Percentiles rank a stretch among this genome's conserved stretches.
Evolutionary conservation across 2,888 invertebrate species (phyloP).

Genomic region (Agrypnus murinus): DNA sequence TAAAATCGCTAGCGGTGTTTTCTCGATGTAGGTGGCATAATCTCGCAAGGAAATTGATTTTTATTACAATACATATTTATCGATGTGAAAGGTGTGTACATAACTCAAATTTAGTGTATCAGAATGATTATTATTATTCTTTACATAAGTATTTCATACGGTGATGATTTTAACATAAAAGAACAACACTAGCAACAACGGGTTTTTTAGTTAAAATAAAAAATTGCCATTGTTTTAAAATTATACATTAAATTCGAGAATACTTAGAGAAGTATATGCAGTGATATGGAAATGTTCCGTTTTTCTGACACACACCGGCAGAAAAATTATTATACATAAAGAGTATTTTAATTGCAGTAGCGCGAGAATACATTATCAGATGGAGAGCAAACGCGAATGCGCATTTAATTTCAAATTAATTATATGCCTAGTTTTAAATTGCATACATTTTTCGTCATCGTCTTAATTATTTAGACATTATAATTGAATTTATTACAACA

Average conservation of each 20-base stretch:
- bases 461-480: conserved; percentile 52
- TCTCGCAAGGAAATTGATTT: conserved; percentile 37
- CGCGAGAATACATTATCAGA: conserved; percentile 49
- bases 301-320: conserved; percentile 22
- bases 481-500: conserved; percentile 51
- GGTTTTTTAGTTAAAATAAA: not conserved
- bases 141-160: too few species aligned
- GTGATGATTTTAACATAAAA: too few species aligned
- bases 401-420: conserved; percentile 52
- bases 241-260: conserved; percentile 4
- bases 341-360: conserved; percentile 47
- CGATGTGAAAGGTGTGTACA: not conserved
- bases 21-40: conserved; percentile 49
- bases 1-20: conserved; percentile 10
- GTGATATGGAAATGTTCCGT: conserved; percentile 25
- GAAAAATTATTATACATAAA: conserved; percentile 41
- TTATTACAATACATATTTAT: conserved; percentile 17
- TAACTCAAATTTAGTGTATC: too few species aligned
- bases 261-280: conserved; percentile 3
- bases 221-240: conserved; percentile 18
- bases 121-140: too few species aligned
- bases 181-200: too few species aligned
- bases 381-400: conserved; percentile 49
- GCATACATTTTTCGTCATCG: conserved; percentile 51
- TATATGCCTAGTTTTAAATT: conserved; percentile 49